Evolutionary conservation across 2,797 vertebrate genomes (phyloP).

Genomic region (Poecilia velifera): DNA sequence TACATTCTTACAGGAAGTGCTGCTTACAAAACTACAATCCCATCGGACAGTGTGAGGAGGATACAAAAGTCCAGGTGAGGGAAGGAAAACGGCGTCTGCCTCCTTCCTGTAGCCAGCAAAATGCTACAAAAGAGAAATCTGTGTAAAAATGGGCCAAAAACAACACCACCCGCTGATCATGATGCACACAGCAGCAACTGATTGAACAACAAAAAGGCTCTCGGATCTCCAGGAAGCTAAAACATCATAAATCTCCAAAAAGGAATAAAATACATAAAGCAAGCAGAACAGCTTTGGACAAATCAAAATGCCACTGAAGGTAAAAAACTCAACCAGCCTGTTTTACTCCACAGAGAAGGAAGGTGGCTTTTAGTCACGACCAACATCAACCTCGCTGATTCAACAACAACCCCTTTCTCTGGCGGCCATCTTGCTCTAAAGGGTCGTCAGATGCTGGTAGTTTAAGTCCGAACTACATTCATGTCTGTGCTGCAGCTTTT

Average conservation of each 20-base stretch:
- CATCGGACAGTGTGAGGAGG: constrained; percentile 77
- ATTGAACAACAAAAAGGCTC: constrained; percentile 60
- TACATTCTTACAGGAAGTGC: constrained; percentile 70
- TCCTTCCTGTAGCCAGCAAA: constrained; percentile 45
- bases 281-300: constrained; percentile 68
- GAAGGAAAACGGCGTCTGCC: constrained; percentile 62
- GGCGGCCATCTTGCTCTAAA: constrained; percentile 47
- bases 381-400: constrained; percentile 30
- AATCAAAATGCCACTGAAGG: constrained; percentile 66
- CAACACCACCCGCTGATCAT: constrained; percentile 44
- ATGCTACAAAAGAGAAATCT: constrained; percentile 69
- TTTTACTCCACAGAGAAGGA: constrained; percentile 79
- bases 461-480: constrained; percentile 73
- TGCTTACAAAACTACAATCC: constrained; percentile 75
- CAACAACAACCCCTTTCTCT: constrained; percentile 30
- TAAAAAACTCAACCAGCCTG: constrained; percentile 75
- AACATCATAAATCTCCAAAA: constrained; percentile 72
- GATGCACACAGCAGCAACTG: constrained; percentile 77
- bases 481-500: constrained; percentile 69
- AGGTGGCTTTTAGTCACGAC: constrained; percentile 77
- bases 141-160: constrained; percentile 62
- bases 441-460: constrained; percentile 64
- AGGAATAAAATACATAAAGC: constrained; percentile 48
- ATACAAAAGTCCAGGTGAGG: constrained; percentile 77
- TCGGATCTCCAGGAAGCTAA: constrained; percentile 67